These are phyloP conservation scores for Mirza zaza DNA, from an alignment of 2,113 vertebrate genomes.

Conservation along the genomic window DNA sequence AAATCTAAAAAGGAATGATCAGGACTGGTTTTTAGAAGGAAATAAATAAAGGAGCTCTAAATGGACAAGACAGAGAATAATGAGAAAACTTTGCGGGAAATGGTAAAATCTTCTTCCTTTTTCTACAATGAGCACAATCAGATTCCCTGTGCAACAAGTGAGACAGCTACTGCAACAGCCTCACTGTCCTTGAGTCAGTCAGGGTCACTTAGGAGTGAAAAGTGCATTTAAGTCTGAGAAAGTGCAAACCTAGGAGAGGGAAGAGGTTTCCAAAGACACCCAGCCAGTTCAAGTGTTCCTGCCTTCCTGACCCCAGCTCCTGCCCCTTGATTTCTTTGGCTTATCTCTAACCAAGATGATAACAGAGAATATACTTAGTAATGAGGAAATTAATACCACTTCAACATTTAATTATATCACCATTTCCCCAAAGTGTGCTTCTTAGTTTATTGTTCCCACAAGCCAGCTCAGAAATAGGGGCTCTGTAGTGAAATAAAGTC, in stretches of 20 bases:
- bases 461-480: not conserved
- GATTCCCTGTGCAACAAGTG: not conserved
- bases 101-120: not conserved
- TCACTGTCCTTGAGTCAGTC: accelerated
- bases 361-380: not conserved
- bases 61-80: not conserved
- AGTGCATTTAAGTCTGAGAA: not conserved
- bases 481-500: not conserved
- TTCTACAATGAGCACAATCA: not conserved
- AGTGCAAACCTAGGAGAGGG: not conserved
- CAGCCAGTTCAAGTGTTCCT: not conserved
- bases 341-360: not conserved
- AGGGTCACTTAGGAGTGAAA: not conserved
- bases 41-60: not conserved
- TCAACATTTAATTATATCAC: not conserved
- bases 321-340: not conserved
- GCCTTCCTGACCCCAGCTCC: not conserved
- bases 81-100: not conserved
- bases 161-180: not conserved
- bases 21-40: not conserved
- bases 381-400: conserved; percentile 43
- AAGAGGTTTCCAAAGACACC: not conserved
- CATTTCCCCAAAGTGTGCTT: not conserved
- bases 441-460: not conserved
- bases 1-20: not conserved